Base-by-base conservation (phyloP, 2,113 vertebrate species). In the Pelobates fuscus region DNA sequence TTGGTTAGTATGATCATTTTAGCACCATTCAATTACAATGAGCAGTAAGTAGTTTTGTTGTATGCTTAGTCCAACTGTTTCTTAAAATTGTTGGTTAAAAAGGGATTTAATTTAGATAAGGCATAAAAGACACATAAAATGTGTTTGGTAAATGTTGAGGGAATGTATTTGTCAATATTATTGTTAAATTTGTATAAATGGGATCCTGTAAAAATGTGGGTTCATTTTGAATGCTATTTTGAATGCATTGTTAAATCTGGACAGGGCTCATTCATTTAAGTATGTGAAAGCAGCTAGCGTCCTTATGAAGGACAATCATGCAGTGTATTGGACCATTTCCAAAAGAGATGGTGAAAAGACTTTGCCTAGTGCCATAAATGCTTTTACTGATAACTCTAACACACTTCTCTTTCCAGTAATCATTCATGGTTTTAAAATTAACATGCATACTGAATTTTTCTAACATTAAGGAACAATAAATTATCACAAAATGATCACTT, bases 201-300 rank as follows among this genome's bases (percentile, higher is more conserved):
- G 52, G 52, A 14, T 67, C 25, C 23, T 67, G n/a, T 29, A 18
- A 27, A 27, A 49, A 23, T 67, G 64, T 49, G 25, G n/a, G 23
- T 66, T 26, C 44, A 25, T 26, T 15, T 67, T 14, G 54, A 12
- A 37, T 41, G n/a, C 17, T 52, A 25, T 25, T 30, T 67, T 54
- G 24, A 54, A 57, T 69, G 67, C 37, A 37, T 18, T 32, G 26
- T n/a, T 37, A 37, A 21, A 57, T 69, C 52, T 69, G 52, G 67
- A 23, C 21, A 69, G 6, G 29, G 29, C 41, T 69, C 49, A 57
- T 69, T 69, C 30, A 32, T 32, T 18, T 8, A 57, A 69, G 46
- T 49, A 37, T 69, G 23, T 69, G 67, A 57, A 68, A 69, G 52
- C 67, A 24, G 29, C 66, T 37, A 55, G 29, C 26, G 67, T 30